Conservation (phyloP, 2,113 vertebrate species). For the Cyanoramphus novaezelandiae region DNA sequence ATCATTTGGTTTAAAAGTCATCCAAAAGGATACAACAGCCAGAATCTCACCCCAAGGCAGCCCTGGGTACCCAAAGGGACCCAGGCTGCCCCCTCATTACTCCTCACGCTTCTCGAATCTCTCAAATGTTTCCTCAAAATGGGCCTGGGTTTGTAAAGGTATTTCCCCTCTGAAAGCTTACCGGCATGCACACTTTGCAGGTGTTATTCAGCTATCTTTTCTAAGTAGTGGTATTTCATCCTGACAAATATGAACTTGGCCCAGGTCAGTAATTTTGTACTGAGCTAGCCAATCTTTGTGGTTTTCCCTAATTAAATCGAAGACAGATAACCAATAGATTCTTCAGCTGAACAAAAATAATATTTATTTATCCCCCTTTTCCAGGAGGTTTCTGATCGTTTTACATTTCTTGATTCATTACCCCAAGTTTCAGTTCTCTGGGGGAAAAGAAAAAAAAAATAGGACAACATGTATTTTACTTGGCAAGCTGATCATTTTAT, state of each 20-base stretch:
- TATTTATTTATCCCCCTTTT: neutral
- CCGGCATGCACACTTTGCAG: neutral
- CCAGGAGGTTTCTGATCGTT: neutral
- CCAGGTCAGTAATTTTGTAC: neutral
- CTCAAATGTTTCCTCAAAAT: neutral
- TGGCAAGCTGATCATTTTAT: neutral
- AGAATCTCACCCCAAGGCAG: neutral
- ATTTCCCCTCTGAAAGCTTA: neutral
- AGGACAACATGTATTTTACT: neutral
- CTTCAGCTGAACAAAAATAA: neutral
- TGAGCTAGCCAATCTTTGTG: neutral
- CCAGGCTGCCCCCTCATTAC: neutral
- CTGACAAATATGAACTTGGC: constrained; percentile 20
- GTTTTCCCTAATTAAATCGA: constrained; percentile 22
- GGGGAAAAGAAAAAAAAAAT: neutral
- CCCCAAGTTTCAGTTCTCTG: neutral
- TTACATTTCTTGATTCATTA: neutral
- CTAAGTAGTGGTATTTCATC: neutral
- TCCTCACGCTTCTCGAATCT: neutral
- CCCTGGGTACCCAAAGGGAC: neutral
- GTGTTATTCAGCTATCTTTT: neutral
- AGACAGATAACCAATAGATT: neutral
- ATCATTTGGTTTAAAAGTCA: neutral
- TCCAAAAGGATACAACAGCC: neutral
- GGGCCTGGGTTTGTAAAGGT: neutral